Conservation (phyloP, 1,140 invertebrate genomes). For the Caenorhabditis latens region DNA sequence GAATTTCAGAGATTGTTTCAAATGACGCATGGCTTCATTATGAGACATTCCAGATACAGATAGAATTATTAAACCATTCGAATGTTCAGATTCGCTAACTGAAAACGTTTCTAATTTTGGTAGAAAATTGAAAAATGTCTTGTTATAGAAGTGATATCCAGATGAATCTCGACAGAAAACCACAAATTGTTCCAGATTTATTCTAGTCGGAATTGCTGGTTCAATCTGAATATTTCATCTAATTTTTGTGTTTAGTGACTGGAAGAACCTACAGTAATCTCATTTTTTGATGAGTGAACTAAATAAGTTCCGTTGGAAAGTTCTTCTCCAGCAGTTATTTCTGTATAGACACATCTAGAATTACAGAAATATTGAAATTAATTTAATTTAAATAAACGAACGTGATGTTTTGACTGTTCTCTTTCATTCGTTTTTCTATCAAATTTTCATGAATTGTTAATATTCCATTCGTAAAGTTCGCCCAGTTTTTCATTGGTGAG, state of each 20-base stretch:
- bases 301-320: background rate
- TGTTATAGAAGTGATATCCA: slow-evolving; percentile 36
- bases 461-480: slow-evolving; percentile 16
- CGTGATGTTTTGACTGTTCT: slow-evolving; percentile 27
- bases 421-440: background rate
- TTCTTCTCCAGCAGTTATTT: background rate
- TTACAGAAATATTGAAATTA: background rate
- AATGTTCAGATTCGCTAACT: background rate
- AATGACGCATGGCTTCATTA: slow-evolving; percentile 30
- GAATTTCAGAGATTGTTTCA: background rate
- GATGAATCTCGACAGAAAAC: slow-evolving; percentile 19
- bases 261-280: background rate
- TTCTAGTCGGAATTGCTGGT: slow-evolving; percentile 4
- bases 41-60: slow-evolving; percentile 29
- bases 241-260: background rate
- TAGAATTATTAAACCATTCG: background rate
- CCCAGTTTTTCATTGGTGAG: slow-evolving; percentile 27
- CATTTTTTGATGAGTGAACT: background rate
- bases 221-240: slow-evolving; percentile 16
- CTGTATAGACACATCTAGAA: slow-evolving; percentile 34
- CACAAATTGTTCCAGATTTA: background rate
- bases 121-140: slow-evolving; percentile 24
- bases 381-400: background rate
- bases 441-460: slow-evolving; percentile 7
- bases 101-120: background rate